Evolutionary conservation across 2,797 vertebrate species (phyloP).

Genomic region (Sebastes paucispinis): DNA sequence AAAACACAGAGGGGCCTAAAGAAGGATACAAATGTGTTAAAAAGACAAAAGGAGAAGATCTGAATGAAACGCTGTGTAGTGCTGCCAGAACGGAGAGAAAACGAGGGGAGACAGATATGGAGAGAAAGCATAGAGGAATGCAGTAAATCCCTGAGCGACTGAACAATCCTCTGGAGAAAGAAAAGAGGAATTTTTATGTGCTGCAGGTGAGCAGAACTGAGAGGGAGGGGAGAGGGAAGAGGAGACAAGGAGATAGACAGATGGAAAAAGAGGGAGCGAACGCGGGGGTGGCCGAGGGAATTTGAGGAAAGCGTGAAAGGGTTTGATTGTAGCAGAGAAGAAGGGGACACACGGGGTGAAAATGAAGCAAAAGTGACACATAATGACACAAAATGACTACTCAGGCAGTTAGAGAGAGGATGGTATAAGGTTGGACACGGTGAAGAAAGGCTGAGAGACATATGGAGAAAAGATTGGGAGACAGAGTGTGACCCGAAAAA

Average conservation of each 20-base stretch:
- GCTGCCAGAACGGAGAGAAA: slow-evolving; percentile 67
- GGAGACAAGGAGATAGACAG: slow-evolving; percentile 63
- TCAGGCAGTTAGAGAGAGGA: slow-evolving; percentile 18
- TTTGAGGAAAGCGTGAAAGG: slow-evolving; percentile 74
- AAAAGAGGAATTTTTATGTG: slow-evolving; percentile 89
- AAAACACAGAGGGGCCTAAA: slow-evolving; percentile 52
- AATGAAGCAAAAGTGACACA: slow-evolving; percentile 62
- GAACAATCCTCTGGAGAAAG: slow-evolving; percentile 84
- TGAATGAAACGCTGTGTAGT: slow-evolving; percentile 61
- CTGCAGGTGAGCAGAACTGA: slow-evolving; percentile 86
- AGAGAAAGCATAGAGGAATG: slow-evolving; percentile 80
- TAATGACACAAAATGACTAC: slow-evolving; percentile 61
- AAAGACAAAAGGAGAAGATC: slow-evolving; percentile 69
- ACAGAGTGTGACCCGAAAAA: slow-evolving; percentile 18
- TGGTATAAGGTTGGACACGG: slow-evolving; percentile 37
- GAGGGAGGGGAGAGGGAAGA: slow-evolving; percentile 60
- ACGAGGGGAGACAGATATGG: slow-evolving; percentile 63
- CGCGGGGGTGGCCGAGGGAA: slow-evolving; percentile 75
- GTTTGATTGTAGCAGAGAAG: slow-evolving; percentile 69
- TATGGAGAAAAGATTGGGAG: slow-evolving; percentile 63
- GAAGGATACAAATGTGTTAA: slow-evolving; percentile 72
- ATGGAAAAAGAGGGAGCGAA: slow-evolving; percentile 71
- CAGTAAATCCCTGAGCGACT: slow-evolving; percentile 83
- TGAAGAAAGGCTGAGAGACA: slow-evolving; percentile 32
- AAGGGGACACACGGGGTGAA: slow-evolving; percentile 62